These are phyloP conservation scores for Poecilia picta DNA, from an alignment of 2,797 vertebrate species.

Conservation along the genomic window DNA sequence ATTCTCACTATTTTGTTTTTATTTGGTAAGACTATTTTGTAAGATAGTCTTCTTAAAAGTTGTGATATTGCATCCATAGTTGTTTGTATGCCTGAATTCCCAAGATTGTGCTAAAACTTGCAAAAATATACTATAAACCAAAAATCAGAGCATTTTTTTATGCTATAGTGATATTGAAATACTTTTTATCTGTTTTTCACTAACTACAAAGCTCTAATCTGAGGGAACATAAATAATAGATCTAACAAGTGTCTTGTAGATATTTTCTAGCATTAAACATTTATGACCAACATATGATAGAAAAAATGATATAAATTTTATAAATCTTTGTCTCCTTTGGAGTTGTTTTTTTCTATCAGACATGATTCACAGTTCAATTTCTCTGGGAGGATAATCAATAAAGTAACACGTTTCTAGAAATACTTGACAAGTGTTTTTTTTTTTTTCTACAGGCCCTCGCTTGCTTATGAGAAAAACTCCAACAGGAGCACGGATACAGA, in stretches of 20 bases:
- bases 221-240: neutral
- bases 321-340: neutral
- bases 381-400: slow-evolving; percentile 3
- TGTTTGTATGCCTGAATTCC: neutral
- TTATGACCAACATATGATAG: neutral
- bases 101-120: neutral
- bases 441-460: neutral
- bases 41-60: neutral
- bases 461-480: slow-evolving; percentile 9
- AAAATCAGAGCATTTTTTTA: neutral
- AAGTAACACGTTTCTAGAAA: slow-evolving; percentile 9
- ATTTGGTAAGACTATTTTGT: neutral
- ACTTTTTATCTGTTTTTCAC: neutral
- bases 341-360: neutral
- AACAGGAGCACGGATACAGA: neutral
- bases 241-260: neutral
- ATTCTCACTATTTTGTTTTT: neutral
- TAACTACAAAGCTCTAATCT: neutral
- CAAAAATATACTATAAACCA: neutral
- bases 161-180: neutral
- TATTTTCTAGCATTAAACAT: neutral
- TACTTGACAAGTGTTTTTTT: neutral
- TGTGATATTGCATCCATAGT: neutral
- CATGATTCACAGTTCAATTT: neutral
- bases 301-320: neutral